phyloP scores from a whole-genome alignment of 2,888 invertebrate species.

The Eupelmus urozonus region DNA sequence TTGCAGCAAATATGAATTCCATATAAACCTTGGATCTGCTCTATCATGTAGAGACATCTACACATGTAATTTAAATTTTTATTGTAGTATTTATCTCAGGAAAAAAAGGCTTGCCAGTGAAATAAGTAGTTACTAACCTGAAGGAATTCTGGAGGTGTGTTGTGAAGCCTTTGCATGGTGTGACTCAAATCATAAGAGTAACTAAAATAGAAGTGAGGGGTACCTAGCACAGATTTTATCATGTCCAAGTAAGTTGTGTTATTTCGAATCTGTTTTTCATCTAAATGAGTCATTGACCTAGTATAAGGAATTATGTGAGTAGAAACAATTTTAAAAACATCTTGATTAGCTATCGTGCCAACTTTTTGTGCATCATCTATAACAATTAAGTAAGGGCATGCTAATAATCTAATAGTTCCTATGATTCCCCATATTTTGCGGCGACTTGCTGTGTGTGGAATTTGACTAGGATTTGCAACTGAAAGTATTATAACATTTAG shows the following conservation, averaged over 20 bases:
- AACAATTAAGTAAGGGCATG: constrained; percentile 92
- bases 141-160: constrained; percentile 89
- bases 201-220: constrained; percentile 95
- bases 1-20: constrained; percentile 91
- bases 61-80: constrained; percentile 41
- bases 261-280: constrained; percentile 88
- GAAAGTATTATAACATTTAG: constrained; percentile 51
- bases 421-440: constrained; percentile 91
- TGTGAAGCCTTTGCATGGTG: constrained; percentile 91
- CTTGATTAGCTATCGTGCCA: constrained; percentile 89
- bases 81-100: too few relatives aligned
- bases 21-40: constrained; percentile 93
- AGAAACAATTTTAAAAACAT: constrained; percentile 88
- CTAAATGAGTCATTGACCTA: constrained; percentile 90
- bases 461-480: constrained; percentile 79
- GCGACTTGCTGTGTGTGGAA: constrained; percentile 82
- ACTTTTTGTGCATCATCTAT: constrained; percentile 90
- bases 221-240: constrained; percentile 89
- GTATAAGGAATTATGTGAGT: constrained; percentile 92
- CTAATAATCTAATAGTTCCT: constrained; percentile 89
- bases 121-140: constrained; percentile 77
- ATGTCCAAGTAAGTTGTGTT: constrained; percentile 91
- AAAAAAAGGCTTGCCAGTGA: constrained; percentile 25
- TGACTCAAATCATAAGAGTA: constrained; percentile 96
- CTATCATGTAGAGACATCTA: constrained; percentile 86